phyloP scores from a whole-genome alignment of 2,888 invertebrate species.

The Lottia gigantea region DNA sequence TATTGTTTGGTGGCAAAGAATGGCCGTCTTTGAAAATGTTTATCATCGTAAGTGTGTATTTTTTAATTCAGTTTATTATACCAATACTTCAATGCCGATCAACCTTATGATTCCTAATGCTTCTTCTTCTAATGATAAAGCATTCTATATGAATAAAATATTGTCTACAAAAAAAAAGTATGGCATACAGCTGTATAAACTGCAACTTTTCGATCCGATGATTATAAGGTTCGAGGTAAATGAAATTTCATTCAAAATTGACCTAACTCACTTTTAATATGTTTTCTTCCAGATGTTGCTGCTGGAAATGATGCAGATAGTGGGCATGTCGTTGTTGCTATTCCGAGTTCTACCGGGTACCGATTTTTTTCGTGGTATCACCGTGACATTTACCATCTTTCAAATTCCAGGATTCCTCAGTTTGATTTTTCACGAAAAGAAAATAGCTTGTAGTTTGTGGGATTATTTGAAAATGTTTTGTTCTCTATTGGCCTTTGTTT shows the following conservation, averaged over 20 bases:
- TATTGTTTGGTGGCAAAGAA: constrained; percentile 61
- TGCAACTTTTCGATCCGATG: too few species aligned
- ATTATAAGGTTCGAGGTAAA: too few species aligned
- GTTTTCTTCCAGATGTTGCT: constrained; percentile 46
- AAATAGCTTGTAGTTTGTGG: constrained; percentile 41
- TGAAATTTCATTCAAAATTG: background rate
- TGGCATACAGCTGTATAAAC: too few species aligned
- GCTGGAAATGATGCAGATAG: constrained; percentile 48
- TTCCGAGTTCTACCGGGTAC: constrained; percentile 63
- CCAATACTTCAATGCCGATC: too few species aligned
- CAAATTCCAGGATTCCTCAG: constrained; percentile 62
- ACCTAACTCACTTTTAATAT: background rate
- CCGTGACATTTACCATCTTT: constrained; percentile 60
- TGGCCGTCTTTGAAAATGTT: constrained; percentile 60
- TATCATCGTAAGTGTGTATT: constrained; percentile 47
- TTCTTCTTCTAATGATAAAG: too few species aligned
- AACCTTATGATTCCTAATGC: too few species aligned
- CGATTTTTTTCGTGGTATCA: constrained; percentile 61
- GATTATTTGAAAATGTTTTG: constrained; percentile 39
- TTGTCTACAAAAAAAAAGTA: too few species aligned
- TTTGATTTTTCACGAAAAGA: constrained; percentile 51
- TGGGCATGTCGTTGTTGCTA: constrained; percentile 62
- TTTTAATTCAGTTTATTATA: background rate
- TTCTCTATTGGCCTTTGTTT: constrained; percentile 45
- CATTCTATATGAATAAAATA: too few species aligned